phyloP scores from a whole-genome alignment of 2,888 invertebrate genomes.

The Aethes cnicana region DNA sequence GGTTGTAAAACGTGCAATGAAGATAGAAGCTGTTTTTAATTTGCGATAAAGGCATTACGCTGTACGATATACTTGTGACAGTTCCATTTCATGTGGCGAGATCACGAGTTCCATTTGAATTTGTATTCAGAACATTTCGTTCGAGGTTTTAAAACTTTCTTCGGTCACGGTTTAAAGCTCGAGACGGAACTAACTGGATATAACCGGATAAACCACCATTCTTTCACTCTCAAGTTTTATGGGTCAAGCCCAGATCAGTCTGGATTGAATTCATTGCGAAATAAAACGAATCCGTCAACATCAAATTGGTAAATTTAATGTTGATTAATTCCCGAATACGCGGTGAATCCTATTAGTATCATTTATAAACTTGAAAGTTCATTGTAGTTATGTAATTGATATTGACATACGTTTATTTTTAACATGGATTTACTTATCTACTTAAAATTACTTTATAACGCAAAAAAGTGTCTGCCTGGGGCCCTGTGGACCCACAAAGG shows the following conservation, averaged over 20 bases:
- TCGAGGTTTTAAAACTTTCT: constrained; percentile 69
- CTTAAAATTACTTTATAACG: too few relatives aligned
- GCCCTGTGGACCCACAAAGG: too few relatives aligned
- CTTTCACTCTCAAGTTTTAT: constrained; percentile 68
- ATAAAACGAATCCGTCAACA: constrained; percentile 38
- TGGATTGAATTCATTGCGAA: constrained; percentile 55
- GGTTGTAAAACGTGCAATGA: constrained; percentile 38
- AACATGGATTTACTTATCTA: too few relatives aligned
- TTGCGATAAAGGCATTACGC: constrained; percentile 44
- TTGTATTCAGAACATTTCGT: constrained; percentile 66
- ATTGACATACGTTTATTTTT: too few relatives aligned
- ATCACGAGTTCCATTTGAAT: constrained; percentile 57
- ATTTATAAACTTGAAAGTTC: too few relatives aligned
- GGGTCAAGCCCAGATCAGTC: constrained; percentile 75
- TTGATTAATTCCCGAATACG: background rate
- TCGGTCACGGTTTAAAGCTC: constrained; percentile 63
- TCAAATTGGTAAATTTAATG: background rate
- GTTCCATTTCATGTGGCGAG: constrained; percentile 50
- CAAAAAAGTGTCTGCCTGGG: too few relatives aligned
- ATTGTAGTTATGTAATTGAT: too few relatives aligned
- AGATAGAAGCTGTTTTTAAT: constrained; percentile 42
- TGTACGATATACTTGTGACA: constrained; percentile 50
- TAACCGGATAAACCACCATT: constrained; percentile 65
- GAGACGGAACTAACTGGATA: constrained; percentile 71
- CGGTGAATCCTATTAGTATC: too few relatives aligned